A percentile compares a stretch with the other conserved stretches of the same genome.
Evolutionary conservation across 2,888 invertebrate species (phyloP).

Genomic region (Tholera decimalis): DNA sequence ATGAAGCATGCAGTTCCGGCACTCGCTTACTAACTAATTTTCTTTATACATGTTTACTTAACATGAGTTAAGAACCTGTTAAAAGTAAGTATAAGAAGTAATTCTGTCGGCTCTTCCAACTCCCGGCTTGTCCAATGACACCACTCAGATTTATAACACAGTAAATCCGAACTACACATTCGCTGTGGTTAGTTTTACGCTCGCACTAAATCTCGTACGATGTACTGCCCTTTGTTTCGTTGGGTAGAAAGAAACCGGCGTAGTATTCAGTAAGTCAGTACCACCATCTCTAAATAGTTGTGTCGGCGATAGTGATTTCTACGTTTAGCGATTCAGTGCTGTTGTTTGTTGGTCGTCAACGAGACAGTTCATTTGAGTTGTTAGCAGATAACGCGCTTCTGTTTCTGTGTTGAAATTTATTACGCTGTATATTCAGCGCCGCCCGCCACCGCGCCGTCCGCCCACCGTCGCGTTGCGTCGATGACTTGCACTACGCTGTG

Average conservation of each 20-base stretch:
- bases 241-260: constrained; percentile 64
- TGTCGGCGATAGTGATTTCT: constrained; percentile 65
- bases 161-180: constrained; percentile 69
- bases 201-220: constrained; percentile 71
- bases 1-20: constrained; percentile 65
- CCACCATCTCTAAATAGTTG: constrained; percentile 57
- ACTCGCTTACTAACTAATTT: constrained; percentile 52
- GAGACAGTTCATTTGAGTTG: constrained; percentile 87
- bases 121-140: constrained; percentile 51
- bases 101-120: constrained; percentile 50
- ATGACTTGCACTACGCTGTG: constrained; percentile 84
- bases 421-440: constrained; percentile 83
- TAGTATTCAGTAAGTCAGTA: constrained; percentile 43
- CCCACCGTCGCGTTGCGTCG: constrained; percentile 66
- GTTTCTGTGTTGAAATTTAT: constrained; percentile 85
- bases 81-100: constrained; percentile 23
- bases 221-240: constrained; percentile 70
- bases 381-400: constrained; percentile 84
- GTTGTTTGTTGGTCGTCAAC: constrained; percentile 72
- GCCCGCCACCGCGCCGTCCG: constrained; percentile 33
- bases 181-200: constrained; percentile 66
- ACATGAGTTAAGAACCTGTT: constrained; percentile 33
- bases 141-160: constrained; percentile 67
- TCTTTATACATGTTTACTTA: constrained; percentile 51
- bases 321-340: constrained; percentile 68